A percentile compares a stretch with the other conserved stretches of the same genome.
These are phyloP conservation scores for Vireo griseus DNA, from an alignment of 2,797 vertebrate genomes.

Conservation along the genomic window DNA sequence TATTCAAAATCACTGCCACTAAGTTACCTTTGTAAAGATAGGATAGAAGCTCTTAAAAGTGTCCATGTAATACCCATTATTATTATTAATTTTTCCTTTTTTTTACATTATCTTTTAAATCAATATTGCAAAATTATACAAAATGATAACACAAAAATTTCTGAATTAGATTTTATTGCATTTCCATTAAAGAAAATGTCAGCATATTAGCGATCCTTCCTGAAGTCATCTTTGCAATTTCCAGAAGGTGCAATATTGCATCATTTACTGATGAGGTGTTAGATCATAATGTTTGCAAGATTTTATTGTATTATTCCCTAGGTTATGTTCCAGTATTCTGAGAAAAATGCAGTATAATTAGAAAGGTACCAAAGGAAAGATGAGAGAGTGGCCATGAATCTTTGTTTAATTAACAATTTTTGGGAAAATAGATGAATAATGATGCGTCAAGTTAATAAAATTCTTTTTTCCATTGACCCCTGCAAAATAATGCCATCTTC, in stretches of 20 bases:
- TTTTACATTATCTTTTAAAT: neutral
- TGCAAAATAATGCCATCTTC: neutral
- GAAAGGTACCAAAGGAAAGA: neutral
- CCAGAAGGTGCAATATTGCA: neutral
- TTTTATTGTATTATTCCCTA: neutral
- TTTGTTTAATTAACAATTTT: neutral
- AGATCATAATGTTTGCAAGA: neutral
- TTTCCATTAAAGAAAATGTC: neutral
- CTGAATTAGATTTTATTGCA: neutral
- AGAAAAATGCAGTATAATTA: neutral
- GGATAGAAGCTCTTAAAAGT: neutral
- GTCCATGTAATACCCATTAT: neutral
- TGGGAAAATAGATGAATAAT: neutral
- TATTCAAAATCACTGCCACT: neutral
- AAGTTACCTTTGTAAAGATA: neutral
- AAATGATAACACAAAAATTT: neutral
- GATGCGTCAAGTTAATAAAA: accelerated
- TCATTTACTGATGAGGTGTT: neutral
- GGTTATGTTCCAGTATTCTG: neutral
- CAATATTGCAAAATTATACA: neutral
- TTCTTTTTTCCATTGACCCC: neutral
- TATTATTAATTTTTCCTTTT: neutral
- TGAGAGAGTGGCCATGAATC: neutral
- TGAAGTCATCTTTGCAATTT: neutral
- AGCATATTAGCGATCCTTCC: neutral